phyloP scores from a whole-genome alignment of 1,140 invertebrate species.

The Penaeus vannamei region DNA sequence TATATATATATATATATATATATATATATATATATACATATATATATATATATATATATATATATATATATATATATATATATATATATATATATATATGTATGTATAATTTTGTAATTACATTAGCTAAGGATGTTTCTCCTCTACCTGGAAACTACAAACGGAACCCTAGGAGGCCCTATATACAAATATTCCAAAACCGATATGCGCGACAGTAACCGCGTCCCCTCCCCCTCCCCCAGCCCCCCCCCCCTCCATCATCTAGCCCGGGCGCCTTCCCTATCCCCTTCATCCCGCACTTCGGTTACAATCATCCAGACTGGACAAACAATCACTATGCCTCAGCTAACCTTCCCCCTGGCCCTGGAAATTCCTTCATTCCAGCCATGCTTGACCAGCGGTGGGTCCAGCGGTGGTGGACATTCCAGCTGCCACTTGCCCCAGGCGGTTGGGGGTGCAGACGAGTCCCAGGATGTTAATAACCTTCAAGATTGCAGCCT shows the following conservation, averaged over 20 bases:
- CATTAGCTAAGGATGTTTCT: no score
- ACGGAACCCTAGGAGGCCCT: no score
- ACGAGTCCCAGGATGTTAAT: constrained; percentile 60
- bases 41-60: no score
- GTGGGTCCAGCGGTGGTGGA: constrained; percentile 47
- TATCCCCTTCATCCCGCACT: not conserved
- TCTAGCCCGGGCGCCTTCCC: not conserved
- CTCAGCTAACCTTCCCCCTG: constrained; percentile 31
- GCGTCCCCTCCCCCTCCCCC: not conserved
- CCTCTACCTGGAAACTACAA: no score
- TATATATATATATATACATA: no score
- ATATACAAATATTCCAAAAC: no score
- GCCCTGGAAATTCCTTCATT: constrained; percentile 63
- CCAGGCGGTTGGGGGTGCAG: constrained; percentile 45
- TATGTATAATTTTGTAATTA: no score
- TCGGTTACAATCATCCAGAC: constrained; percentile 30
- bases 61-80: no score
- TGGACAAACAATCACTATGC: constrained; percentile 41
- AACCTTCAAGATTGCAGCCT: constrained; percentile 65
- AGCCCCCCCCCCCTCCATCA: not conserved
- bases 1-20: no score
- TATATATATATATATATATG: no score
- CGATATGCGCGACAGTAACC: no score
- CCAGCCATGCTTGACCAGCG: constrained; percentile 63
- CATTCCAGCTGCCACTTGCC: constrained; percentile 65